Evolutionary conservation across 2,888 invertebrate genomes (phyloP).

Genomic region (Heliconius aoede): DNA sequence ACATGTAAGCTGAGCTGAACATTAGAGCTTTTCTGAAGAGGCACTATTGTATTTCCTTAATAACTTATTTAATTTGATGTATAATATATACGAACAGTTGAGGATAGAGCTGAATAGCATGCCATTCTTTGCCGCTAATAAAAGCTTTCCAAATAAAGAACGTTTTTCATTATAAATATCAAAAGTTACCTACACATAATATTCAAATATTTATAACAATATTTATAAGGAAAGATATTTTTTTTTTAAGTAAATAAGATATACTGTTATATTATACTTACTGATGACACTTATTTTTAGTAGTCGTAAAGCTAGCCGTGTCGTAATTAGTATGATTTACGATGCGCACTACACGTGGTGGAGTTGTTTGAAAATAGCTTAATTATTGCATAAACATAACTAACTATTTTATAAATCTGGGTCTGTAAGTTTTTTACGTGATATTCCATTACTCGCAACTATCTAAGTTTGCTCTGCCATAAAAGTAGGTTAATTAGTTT

Average conservation of each 20-base stretch:
- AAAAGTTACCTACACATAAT: too few species aligned
- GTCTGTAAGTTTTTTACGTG: background rate
- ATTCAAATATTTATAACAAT: too few species aligned
- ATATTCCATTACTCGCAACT: background rate
- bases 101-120: too few species aligned
- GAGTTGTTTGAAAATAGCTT: constrained; percentile 19
- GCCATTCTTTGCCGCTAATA: too few species aligned
- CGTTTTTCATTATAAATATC: too few species aligned
- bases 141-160: too few species aligned
- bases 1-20: too few species aligned
- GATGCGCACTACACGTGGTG: constrained; percentile 16
- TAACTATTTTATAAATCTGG: constrained; percentile 7
- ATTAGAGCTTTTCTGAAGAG: too few species aligned
- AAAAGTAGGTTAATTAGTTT: constrained; percentile 8
- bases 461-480: background rate
- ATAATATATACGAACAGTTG: too few species aligned
- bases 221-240: background rate
- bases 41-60: too few species aligned
- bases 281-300: constrained; percentile 29
- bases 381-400: constrained; percentile 23
- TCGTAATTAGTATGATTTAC: constrained; percentile 32
- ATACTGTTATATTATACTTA: constrained; percentile 20
- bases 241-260: background rate
- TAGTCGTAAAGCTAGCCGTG: constrained; percentile 32
- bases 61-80: too few species aligned